These are phyloP conservation scores for Tiliacea citrago DNA, from an alignment of 2,888 invertebrate species.

Conservation along the genomic window DNA sequence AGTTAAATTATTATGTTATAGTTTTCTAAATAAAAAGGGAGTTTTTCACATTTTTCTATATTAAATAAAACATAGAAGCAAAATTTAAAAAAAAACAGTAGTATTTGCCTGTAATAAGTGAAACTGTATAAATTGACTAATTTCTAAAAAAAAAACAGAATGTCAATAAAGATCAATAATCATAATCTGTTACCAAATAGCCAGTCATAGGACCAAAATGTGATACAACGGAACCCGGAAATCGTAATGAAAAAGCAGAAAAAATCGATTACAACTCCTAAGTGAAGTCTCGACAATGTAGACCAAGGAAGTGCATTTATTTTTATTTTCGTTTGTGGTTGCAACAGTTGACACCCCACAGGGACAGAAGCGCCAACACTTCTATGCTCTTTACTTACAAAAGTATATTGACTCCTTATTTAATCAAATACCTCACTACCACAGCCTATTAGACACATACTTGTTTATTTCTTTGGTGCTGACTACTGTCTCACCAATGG, in stretches of 20 bases:
- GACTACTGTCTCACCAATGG: too few relatives aligned
- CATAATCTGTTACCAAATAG: not conserved
- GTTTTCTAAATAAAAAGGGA: not conserved
- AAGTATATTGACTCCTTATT: not conserved
- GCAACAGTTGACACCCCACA: not conserved
- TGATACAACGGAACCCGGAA: not conserved
- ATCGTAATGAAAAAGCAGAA: not conserved
- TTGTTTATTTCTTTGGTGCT: too few relatives aligned
- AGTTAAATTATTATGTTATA: too few relatives aligned
- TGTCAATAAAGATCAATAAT: not conserved
- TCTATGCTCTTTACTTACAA: not conserved
- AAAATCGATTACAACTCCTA: not conserved
- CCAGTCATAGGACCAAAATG: not conserved
- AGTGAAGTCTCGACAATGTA: not conserved
- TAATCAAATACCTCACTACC: not conserved
- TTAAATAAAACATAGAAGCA: not conserved
- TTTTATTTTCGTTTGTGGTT: constrained; percentile 12
- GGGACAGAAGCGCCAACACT: not conserved
- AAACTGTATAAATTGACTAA: not conserved
- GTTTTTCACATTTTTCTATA: not conserved
- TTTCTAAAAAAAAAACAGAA: not conserved
- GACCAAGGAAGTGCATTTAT: not conserved
- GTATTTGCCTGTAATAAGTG: not conserved
- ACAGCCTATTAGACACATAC: too few relatives aligned
- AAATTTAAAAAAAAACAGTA: not conserved